Evolutionary conservation across 2,888 invertebrate species (phyloP).

Genomic region (Acanthosoma haemorrhoidale): DNA sequence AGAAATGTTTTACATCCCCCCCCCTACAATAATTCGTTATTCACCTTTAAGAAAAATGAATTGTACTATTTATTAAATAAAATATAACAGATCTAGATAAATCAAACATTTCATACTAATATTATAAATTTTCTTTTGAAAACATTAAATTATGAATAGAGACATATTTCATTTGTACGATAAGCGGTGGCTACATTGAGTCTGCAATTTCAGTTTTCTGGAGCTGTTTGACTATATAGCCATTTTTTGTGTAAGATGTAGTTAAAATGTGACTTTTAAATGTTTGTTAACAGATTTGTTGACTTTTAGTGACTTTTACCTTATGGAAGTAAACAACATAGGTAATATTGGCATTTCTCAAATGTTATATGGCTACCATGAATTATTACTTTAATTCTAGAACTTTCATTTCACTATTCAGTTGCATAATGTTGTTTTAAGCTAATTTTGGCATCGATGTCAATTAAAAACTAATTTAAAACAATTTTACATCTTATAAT

Average conservation of each 20-base stretch:
- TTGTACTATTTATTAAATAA: too few relatives aligned
- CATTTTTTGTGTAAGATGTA: constrained; percentile 20
- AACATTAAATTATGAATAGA: too few relatives aligned
- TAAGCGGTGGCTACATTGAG: constrained; percentile 18
- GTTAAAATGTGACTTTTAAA: constrained; percentile 22
- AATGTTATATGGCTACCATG: not conserved
- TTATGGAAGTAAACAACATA: constrained; percentile 11
- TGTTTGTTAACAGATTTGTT: not conserved
- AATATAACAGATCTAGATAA: too few relatives aligned
- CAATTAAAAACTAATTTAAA: too few relatives aligned
- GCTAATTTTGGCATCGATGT: too few relatives aligned
- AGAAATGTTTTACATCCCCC: too few relatives aligned
- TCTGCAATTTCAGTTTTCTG: constrained; percentile 27
- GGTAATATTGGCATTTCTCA: constrained; percentile 10
- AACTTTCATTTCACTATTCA: constrained; percentile 7
- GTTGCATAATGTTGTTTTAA: not conserved
- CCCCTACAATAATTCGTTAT: too few relatives aligned
- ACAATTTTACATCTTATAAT: not conserved
- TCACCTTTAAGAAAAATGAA: too few relatives aligned
- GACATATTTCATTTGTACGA: too few relatives aligned
- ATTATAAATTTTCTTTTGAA: too few relatives aligned
- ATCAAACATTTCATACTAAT: too few relatives aligned
- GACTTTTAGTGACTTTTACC: constrained; percentile 15
- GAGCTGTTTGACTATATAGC: constrained; percentile 17
- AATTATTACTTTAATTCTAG: not conserved